Evolutionary conservation across 2,113 vertebrate species (phyloP).

Genomic region (Malurus melanocephalus): DNA sequence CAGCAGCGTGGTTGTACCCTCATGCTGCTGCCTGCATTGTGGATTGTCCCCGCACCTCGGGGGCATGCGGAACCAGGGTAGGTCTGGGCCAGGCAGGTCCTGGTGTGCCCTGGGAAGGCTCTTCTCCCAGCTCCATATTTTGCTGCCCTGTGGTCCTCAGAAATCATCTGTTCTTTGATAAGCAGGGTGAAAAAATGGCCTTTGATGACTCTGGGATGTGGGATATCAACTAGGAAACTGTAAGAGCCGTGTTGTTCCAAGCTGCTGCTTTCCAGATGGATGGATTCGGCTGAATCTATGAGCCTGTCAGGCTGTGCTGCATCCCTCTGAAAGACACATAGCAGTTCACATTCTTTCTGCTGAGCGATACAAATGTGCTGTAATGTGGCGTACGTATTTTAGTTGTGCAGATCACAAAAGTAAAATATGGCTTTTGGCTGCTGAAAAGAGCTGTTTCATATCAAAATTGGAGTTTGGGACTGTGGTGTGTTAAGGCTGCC

Average conservation of each 20-base stretch:
- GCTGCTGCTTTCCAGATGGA: conserved; percentile 38
- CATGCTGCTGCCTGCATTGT: fast-evolving
- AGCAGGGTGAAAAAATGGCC: background rate
- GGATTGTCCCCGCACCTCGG: fast-evolving
- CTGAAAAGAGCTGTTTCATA: conserved; percentile 32
- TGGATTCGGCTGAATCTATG: conserved; percentile 12
- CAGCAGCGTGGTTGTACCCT: fast-evolving
- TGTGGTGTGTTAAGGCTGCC: background rate
- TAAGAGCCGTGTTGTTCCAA: background rate
- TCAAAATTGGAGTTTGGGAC: background rate
- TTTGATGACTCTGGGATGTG: background rate
- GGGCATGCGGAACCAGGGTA: background rate
- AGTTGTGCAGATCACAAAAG: conserved; percentile 39
- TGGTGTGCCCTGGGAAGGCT: background rate
- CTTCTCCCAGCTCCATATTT: background rate
- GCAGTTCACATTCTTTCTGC: conserved; percentile 22
- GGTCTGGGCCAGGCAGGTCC: background rate
- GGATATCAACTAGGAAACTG: background rate
- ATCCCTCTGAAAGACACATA: conserved; percentile 2
- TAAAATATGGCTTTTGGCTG: background rate
- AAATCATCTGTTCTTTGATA: background rate
- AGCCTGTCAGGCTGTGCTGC: background rate
- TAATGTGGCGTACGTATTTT: conserved; percentile 8
- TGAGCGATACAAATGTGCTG: conserved; percentile 25
- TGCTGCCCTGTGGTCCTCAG: background rate